A percentile compares a stretch with the other conserved stretches of the same genome.
These are phyloP conservation scores for Isichthys henryi DNA, from an alignment of 2,113 vertebrate species.

Conservation along the genomic window DNA sequence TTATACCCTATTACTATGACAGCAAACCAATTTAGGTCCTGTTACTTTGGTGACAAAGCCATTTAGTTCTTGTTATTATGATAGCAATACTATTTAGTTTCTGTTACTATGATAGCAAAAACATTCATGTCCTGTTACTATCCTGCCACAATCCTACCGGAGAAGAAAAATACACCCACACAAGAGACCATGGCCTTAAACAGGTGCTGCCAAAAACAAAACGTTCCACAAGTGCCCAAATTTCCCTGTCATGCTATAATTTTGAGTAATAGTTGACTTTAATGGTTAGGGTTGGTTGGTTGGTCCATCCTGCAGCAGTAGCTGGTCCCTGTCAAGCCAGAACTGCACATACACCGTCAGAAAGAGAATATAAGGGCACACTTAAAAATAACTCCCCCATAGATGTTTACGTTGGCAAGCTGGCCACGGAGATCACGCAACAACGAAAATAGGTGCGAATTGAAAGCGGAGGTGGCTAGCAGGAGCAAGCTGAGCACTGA, in stretches of 20 bases:
- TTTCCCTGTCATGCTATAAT: neutral
- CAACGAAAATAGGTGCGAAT: neutral
- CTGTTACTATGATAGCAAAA: neutral
- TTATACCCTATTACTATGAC: no score
- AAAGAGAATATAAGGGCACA: neutral
- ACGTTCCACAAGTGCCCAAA: neutral
- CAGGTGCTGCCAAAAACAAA: neutral
- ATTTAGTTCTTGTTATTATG: neutral
- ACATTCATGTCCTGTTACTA: neutral
- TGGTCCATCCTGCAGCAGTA: neutral
- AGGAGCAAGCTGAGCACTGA: neutral
- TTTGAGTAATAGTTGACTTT: neutral
- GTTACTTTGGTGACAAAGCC: no score
- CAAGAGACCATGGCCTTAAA: neutral
- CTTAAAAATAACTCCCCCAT: neutral
- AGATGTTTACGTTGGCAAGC: constrained; percentile 12
- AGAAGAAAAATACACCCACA: neutral
- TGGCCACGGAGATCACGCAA: neutral
- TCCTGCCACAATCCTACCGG: neutral
- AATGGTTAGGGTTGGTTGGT: neutral
- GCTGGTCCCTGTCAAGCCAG: neutral
- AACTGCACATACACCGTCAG: neutral
- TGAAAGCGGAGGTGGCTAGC: neutral
- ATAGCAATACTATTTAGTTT: no score
- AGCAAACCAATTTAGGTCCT: no score